Conservation (phyloP, 2,113 vertebrate genomes). For the Sigmodon hispidus region DNA sequence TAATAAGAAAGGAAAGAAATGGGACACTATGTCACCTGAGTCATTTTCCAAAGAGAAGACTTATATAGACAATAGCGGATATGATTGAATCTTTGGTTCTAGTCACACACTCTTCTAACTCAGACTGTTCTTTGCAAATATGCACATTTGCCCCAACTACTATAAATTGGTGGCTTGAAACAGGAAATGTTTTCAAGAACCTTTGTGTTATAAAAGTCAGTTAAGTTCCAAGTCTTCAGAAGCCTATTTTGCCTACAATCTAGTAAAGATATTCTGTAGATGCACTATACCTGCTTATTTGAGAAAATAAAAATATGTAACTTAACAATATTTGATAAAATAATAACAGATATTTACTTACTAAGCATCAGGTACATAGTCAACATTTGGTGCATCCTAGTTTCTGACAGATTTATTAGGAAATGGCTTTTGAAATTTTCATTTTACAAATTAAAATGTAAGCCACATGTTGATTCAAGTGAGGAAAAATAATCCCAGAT, state of each 20-base stretch:
- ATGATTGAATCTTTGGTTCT: neutral
- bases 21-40: neutral
- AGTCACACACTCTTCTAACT: neutral
- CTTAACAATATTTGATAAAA: slow-evolving; percentile 37
- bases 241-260: neutral
- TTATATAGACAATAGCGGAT: neutral
- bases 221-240: neutral
- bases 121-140: neutral
- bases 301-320: neutral
- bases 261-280: neutral
- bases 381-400: neutral
- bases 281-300: neutral
- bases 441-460: neutral
- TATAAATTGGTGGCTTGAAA: neutral
- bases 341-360: neutral
- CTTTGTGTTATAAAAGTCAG: neutral
- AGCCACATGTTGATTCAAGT: neutral
- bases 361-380: neutral
- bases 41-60: neutral
- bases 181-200: neutral
- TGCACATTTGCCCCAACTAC: too few relatives aligned
- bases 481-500: neutral
- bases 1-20: neutral
- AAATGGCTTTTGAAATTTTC: neutral
- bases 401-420: neutral